A percentile compares a stretch with the other conserved stretches of the same genome.
Conservation (phyloP, 2,797 vertebrate species). For the Amazona ochrocephala region DNA sequence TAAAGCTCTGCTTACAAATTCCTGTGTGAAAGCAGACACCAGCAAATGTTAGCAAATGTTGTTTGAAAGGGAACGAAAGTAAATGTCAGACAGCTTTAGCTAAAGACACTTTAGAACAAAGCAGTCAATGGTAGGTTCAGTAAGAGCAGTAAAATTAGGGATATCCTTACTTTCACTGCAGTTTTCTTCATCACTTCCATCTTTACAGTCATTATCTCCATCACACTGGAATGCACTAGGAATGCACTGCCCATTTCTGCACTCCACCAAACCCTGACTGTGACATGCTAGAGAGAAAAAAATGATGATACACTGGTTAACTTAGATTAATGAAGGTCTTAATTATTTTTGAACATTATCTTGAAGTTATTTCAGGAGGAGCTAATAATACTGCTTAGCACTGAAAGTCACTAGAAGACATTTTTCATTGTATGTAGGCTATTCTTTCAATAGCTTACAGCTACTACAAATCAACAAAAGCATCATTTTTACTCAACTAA, state of each 20-base stretch:
- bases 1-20: not conserved
- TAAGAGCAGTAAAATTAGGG: not conserved
- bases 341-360: not conserved
- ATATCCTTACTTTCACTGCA: slow-evolving; percentile 79
- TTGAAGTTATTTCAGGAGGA: not conserved
- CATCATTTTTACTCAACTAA: not conserved
- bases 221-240: slow-evolving; percentile 91
- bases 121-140: not conserved
- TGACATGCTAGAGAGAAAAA: slow-evolving; percentile 82
- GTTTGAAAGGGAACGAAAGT: not conserved
- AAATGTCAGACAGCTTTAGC: not conserved
- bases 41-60: not conserved
- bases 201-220: slow-evolving; percentile 92
- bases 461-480: not conserved
- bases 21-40: not conserved
- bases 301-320: not conserved
- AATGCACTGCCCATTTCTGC: slow-evolving; percentile 89
- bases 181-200: slow-evolving; percentile 92
- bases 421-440: not conserved
- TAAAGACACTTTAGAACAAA: not conserved
- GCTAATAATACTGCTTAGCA: not conserved
- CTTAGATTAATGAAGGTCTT: not conserved
- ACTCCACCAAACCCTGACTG: slow-evolving; percentile 91
- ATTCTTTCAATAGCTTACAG: not conserved
- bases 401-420: not conserved